These are phyloP conservation scores for Eriosoma lanigerum DNA, from an alignment of 1,140 invertebrate species.

Conservation along the genomic window DNA sequence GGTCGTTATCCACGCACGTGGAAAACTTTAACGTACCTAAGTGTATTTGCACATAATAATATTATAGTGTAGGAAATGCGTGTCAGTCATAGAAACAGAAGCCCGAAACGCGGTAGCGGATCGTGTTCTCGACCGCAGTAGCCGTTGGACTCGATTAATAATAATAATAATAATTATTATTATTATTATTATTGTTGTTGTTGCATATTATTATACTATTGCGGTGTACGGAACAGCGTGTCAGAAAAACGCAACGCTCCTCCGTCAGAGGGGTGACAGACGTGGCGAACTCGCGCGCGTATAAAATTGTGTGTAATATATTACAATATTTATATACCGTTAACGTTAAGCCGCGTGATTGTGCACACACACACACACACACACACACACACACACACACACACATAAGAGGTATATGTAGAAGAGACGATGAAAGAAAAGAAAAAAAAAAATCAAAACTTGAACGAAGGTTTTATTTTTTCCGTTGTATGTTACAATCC, in stretches of 20 bases:
- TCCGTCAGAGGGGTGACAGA: background rate
- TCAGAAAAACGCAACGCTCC: background rate
- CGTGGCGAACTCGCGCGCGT: background rate
- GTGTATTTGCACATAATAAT: background rate
- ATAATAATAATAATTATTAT: background rate
- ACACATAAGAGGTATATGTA: too few relatives aligned
- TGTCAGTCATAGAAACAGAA: background rate
- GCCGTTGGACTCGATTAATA: background rate
- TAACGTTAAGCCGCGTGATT: constrained; percentile 13
- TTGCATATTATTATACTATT: background rate
- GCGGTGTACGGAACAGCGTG: too few relatives aligned
- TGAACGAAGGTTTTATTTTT: constrained; percentile 36
- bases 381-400: too few relatives aligned
- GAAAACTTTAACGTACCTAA: too few relatives aligned
- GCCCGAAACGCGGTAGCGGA: background rate
- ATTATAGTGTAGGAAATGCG: background rate
- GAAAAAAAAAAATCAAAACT: constrained; percentile 19
- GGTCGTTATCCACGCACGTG: too few relatives aligned
- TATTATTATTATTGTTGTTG: background rate
- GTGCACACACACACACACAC: too few relatives aligned
- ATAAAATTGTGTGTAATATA: background rate
- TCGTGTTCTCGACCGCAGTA: background rate
- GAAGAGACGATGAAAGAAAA: background rate
- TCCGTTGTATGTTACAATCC: background rate
- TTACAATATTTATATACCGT: background rate